Base-by-base conservation (phyloP, 2,113 vertebrate species). In the Thermophis baileyi region DNA sequence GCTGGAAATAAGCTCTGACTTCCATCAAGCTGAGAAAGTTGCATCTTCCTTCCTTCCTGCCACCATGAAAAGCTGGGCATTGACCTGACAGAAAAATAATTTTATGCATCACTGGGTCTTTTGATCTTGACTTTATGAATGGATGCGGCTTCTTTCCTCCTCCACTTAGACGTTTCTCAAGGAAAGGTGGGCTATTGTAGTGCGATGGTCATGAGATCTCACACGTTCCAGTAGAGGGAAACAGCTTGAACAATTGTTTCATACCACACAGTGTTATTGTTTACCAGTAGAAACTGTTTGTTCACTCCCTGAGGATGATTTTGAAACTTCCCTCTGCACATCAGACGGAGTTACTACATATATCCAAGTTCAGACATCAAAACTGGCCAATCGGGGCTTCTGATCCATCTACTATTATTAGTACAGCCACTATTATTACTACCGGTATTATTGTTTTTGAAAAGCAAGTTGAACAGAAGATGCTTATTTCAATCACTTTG, bases 1-100 rank as follows among this genome's bases (percentile, higher is more conserved):
- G 1, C 90, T 97, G 95, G 96, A 96, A 97, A 94, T 96, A 94
- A 93, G 81, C 88, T 88, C 92, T 87, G 94, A 94, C 2, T 30
- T 95, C 95, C 95, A 93, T 91, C 44, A 95, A 97, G 95, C 94
- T 96, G 95, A 95, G 96, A 96, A 97, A 97, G 96, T 97, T 97
- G 96, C 96, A 96, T 97, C 95, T 96, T 96, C 96, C 96, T 96
- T 97, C 96, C 97, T 97, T 95, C 97, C 97, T 97, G 96, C 85
- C 89, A 93, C 95, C 96, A 87, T 97, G 95, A 97, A 97, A 97
- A 93, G 94, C 90, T 93, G 93, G 85, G 81, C 94, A 94, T 94
- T 95, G 94, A 91, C 95, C 94, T 44, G 1, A 90, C 94, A 69
- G 40, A 87, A 87, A 49, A 53, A 53, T 49, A 51, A 87, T 55